Base-by-base conservation (phyloP, 2,888 invertebrate genomes). In the Drosophila rellima region DNA sequence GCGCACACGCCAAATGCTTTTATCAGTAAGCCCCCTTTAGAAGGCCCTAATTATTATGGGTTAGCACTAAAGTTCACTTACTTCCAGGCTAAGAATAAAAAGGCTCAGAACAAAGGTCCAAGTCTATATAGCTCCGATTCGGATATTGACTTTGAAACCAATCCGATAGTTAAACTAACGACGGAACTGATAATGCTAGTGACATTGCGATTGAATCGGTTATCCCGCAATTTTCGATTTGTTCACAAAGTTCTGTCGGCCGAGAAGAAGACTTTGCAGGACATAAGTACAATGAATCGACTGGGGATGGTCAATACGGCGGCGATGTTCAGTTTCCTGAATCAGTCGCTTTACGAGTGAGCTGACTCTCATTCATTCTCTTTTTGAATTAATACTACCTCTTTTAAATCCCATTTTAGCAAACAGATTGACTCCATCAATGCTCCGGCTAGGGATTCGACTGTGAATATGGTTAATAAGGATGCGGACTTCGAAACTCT, bases 211-310 rank as follows among this genome's bases (percentile, higher is more conserved):
- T 93, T 98, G 56, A 97, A 98, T 93, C 94, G 94, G 80, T 8
- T 96, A 82, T 98, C 99, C 0, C 94, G 96, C 54, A 98, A 99
- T 92, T 98, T 98, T 92, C 94, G 99, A 87, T 98, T 98, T 91
- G 97, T 99, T 0, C 96, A 98, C 7, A 95, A 95, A 78, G 96
- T 97, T 15, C 94, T 99, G 40, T 95, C 96, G 0, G 94, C 95
- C 63, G 99, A 99, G 91, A 98, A 98, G 92, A 96, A 95, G 92
- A 93, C 95, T 66, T 93, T 98, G 11, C 98, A 97, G 94, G 97
- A 96, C 92, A 84, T 87, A 60, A 72, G 78, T 23, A 79, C 70
- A 6, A 75, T 88, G 64, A 86, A 88, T 55, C 74, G 87, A 0
- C 45, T 83, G 3, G 84, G 81, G 15, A 50, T 83, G 3, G 78